Percentiles rank a stretch among this genome's conserved stretches.
Conservation (phyloP, 2,888 invertebrate genomes). For the Schizaphis graminum region DNA sequence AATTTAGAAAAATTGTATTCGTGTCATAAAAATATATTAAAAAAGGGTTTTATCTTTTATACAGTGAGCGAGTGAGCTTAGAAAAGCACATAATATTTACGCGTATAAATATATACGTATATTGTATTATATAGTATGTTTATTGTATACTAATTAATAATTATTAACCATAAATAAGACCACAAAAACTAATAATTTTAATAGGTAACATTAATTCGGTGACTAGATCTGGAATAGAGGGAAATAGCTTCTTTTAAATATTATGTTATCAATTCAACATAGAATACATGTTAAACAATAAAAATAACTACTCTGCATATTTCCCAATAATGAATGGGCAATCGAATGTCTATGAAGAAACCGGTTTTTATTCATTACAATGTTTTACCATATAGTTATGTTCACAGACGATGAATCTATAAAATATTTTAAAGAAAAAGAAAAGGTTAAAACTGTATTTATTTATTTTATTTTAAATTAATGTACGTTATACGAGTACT, state of each 20-base stretch:
- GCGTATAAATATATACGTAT: background rate
- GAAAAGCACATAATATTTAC: background rate
- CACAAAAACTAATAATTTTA: background rate
- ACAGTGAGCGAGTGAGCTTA: background rate
- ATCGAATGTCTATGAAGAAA: background rate
- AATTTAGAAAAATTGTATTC: background rate
- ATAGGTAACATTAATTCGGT: conserved; percentile 4
- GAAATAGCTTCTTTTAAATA: background rate
- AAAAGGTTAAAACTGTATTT: conserved; percentile 1
- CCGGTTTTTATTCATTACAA: conserved; percentile 41
- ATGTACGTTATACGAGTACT: background rate
- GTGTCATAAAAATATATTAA: background rate
- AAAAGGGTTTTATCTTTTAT: background rate
- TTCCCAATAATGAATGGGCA: conserved; percentile 36
- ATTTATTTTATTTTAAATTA: conserved; percentile 16
- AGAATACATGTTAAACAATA: background rate
- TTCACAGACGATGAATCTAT: background rate
- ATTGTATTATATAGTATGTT: too few relatives aligned
- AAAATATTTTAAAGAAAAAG: background rate
- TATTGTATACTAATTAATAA: background rate
- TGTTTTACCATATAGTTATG: background rate
- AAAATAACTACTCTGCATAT: background rate
- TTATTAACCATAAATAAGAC: background rate
- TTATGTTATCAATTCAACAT: conserved; percentile 10
- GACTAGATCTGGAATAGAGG: background rate